Percentiles rank a stretch among this genome's conserved stretches.
phyloP scores from a whole-genome alignment of 1,140 invertebrate species.

The Pantala flavescens region DNA sequence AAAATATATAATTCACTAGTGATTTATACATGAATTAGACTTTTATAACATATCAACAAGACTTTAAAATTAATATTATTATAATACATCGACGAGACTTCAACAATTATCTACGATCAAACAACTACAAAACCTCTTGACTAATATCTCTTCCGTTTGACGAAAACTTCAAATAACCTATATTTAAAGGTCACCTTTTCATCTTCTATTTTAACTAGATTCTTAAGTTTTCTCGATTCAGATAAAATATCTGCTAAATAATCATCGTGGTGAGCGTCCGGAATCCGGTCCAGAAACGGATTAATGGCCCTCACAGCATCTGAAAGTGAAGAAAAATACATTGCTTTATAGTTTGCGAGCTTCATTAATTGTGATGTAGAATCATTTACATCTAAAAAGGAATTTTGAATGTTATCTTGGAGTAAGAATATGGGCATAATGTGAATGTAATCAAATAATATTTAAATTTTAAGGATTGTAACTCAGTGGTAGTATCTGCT shows the following conservation, averaged over 20 bases:
- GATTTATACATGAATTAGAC: too few species aligned
- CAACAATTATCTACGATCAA: too few species aligned
- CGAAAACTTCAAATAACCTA: not conserved
- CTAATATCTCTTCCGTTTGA: not conserved
- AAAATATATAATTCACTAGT: too few species aligned
- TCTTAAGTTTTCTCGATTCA: conserved; percentile 23
- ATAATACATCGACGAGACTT: too few species aligned
- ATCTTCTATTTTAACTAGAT: not conserved
- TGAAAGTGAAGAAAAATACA: conserved; percentile 31
- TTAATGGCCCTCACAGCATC: conserved; percentile 61
- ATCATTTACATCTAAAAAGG: too few species aligned
- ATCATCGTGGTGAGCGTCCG: conserved; percentile 46
- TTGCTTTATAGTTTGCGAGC: not conserved
- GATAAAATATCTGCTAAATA: conserved; percentile 40
- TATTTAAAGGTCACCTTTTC: not conserved
- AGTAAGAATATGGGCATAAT: too few species aligned
- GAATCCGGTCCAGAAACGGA: conserved; percentile 58
- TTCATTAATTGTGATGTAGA: too few species aligned
- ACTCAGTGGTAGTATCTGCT: conserved; percentile 56
- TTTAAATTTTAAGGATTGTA: conserved; percentile 38
- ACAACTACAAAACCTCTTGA: too few species aligned
- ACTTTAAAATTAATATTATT: too few species aligned
- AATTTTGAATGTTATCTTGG: too few species aligned
- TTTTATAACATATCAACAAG: too few species aligned
- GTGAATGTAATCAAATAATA: too few species aligned